Base-by-base conservation (phyloP, 2,888 invertebrate genomes). In the Alsophila aescularia region DNA sequence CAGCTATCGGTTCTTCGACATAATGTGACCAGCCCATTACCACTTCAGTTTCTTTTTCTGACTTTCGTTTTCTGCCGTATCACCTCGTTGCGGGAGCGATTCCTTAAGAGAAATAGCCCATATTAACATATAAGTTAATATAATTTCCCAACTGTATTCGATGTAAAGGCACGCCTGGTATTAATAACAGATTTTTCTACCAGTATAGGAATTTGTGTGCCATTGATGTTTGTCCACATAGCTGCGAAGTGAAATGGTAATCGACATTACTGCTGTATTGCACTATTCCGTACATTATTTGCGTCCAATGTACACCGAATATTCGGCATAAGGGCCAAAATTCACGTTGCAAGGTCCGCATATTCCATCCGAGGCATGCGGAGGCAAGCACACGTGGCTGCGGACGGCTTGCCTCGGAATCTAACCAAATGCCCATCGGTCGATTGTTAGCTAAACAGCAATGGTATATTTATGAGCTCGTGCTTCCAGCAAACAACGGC, bases 341-440 rank as follows among this genome's bases (percentile, higher is more conserved):
- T 85, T 82, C 85, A 82, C 76, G 80, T 70, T 75, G 84, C 85
- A 79, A 77, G 84, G 82, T 76, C 77, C 80, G 88, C 87, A 89
- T 89, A 88, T 83, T 83, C 88, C 73, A 77, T 67, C 66, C 43
- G 75, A 83, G 88, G 90, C 89, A 90, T 87, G 89, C 83, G 75
- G 88, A 81, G 80, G 81, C 81, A 75, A 81, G 78, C 90, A 90
- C 90, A 90, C 88, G 88, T 87, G 89, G 85, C 90, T 83, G 75
- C 85, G 83, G 84, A 76, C 87, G 81, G 82, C 86, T 70, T 79
- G 75, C 81, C 75, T 72, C 75, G 90, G 90, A 91, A 91, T 91
- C 90, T 87, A 81, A 88, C 89, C 90, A 84, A 90, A 90, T 90
- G 90, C 88, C 87, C 89, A 88, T 83, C 84, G 86, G 70, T 78